Evolutionary conservation across 2,888 invertebrate species (phyloP).

Genomic region (Gnatocerus cornutus): DNA sequence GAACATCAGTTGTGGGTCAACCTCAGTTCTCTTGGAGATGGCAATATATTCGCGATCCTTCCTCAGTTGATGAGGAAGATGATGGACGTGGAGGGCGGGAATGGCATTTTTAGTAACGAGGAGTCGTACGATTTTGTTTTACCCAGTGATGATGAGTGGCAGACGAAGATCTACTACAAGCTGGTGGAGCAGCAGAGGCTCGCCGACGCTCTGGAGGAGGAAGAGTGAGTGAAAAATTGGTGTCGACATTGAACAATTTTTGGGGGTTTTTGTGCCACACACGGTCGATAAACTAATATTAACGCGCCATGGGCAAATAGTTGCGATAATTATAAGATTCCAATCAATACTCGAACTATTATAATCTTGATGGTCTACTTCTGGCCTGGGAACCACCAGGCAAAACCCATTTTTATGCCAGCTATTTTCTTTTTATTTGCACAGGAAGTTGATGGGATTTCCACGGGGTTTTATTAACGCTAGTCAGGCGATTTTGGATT

Average conservation of each 20-base stretch:
- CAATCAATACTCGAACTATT: too few species aligned
- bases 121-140: constrained; percentile 72
- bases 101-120: constrained; percentile 50
- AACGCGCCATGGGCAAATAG: too few species aligned
- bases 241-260: too few species aligned
- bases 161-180: constrained; percentile 79
- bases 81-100: constrained; percentile 66
- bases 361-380: constrained; percentile 5
- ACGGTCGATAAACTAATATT: too few species aligned
- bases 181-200: constrained; percentile 79
- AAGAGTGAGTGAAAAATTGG: constrained; percentile 37
- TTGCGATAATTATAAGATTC: too few species aligned
- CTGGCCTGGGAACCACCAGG: background rate
- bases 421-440: background rate
- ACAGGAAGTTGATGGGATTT: too few species aligned
- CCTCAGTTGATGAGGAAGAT: constrained; percentile 78
- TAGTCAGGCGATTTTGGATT: constrained; percentile 8
- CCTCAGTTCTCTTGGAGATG: constrained; percentile 74
- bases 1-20: constrained; percentile 73
- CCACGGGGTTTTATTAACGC: background rate
- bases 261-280: background rate
- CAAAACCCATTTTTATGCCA: background rate
- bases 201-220: constrained; percentile 61
- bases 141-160: constrained; percentile 81
- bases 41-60: constrained; percentile 79